These are phyloP conservation scores for Cavia porcellus DNA, from an alignment of 2,113 vertebrate species.

Conservation along the genomic window DNA sequence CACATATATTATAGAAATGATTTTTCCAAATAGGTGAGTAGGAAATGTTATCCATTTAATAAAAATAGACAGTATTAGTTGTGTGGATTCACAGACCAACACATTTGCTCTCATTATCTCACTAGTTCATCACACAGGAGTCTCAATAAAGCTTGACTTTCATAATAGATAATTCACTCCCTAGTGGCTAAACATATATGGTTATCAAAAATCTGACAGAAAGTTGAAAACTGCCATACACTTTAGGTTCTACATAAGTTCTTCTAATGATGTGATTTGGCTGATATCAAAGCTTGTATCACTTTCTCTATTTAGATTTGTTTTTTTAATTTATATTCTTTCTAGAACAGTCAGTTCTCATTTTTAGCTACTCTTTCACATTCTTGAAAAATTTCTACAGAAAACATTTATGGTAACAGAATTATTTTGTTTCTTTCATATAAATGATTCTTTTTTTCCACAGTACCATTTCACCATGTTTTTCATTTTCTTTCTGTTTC, in stretches of 20 bases:
- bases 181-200: neutral
- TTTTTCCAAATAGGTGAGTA: conserved; percentile 70
- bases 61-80: conserved; percentile 60
- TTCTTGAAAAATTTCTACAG: neutral
- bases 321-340: neutral
- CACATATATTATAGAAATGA: conserved; percentile 70
- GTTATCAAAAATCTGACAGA: neutral
- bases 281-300: neutral
- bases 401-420: neutral
- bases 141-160: conserved; percentile 35
- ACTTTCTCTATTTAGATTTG: neutral
- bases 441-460: neutral
- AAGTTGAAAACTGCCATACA: neutral
- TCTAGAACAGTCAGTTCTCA: conserved; percentile 16
- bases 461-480: neutral
- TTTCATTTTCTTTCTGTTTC: neutral
- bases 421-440: neutral
- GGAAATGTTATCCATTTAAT: conserved; percentile 69
- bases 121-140: conserved; percentile 9
- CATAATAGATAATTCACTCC: neutral
- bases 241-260: neutral
- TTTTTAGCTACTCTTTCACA: neutral
- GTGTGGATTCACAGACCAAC: conserved; percentile 30
- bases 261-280: conserved; percentile 25
- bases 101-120: conserved; percentile 47